Percentiles rank a stretch among this genome's conserved stretches.
Conservation (phyloP, 2,113 vertebrate genomes). For the Alexandromys fortis region DNA sequence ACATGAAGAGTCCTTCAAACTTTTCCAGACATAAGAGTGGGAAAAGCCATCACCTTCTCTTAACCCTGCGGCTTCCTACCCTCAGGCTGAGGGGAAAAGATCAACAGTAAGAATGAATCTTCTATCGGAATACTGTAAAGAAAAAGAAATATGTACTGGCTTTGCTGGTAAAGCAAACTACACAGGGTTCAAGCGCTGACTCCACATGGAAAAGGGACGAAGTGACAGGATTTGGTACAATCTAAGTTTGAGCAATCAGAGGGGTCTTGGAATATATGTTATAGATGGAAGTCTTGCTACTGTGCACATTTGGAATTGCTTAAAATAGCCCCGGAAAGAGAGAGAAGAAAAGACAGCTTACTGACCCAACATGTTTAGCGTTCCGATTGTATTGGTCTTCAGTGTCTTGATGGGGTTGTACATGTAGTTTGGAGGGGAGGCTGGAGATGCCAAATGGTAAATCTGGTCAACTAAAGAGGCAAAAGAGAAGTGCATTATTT, state of each 20-base stretch:
- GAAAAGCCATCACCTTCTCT: not conserved
- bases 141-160: not conserved
- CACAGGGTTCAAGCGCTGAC: not conserved
- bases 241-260: not conserved
- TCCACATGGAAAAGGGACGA: not conserved
- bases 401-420: slow-evolving; percentile 99
- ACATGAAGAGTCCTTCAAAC: not conserved
- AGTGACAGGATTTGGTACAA: not conserved
- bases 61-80: not conserved
- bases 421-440: slow-evolving; percentile 99
- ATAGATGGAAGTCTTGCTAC: too few relatives aligned
- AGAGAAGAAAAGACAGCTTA: slow-evolving; percentile 26
- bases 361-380: slow-evolving; percentile 98
- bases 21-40: too few relatives aligned
- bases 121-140: not conserved
- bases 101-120: not conserved
- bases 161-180: not conserved
- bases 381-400: slow-evolving; percentile 99
- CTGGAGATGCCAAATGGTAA: slow-evolving; percentile 98
- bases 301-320: not conserved
- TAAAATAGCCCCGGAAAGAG: not conserved
- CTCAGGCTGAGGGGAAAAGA: not conserved
- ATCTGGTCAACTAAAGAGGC: slow-evolving; percentile 95
- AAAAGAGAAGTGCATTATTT: slow-evolving; percentile 35
- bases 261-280: not conserved